Evolutionary conservation across 2,113 vertebrate genomes (phyloP).

Genomic region (Felis catus): F.catus_Fca126_mat1.0 CM031421.1:88326001-88326500

Average conservation of each 20-base stretch:
- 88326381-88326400: background rate
- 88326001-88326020: background rate
- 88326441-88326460: background rate
- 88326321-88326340: background rate
- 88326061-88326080: background rate
- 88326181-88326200: too few relatives aligned
- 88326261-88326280: too few relatives aligned
- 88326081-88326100: too few relatives aligned
- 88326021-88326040: background rate
- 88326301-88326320: background rate
- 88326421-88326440: background rate
- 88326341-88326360: background rate
- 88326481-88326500: background rate
- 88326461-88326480: background rate
- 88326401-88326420: background rate
- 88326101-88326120: too few relatives aligned
- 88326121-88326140: too few relatives aligned
- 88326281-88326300: background rate
- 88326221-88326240: too few relatives aligned
- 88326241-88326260: too few relatives aligned
- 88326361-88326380: background rate
- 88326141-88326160: too few relatives aligned
- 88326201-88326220: rapidly evolving
- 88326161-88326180: too few relatives aligned
- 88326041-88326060: background rate